Conservation (phyloP, 2,888 invertebrate species). For the Sycophila texana region DNA sequence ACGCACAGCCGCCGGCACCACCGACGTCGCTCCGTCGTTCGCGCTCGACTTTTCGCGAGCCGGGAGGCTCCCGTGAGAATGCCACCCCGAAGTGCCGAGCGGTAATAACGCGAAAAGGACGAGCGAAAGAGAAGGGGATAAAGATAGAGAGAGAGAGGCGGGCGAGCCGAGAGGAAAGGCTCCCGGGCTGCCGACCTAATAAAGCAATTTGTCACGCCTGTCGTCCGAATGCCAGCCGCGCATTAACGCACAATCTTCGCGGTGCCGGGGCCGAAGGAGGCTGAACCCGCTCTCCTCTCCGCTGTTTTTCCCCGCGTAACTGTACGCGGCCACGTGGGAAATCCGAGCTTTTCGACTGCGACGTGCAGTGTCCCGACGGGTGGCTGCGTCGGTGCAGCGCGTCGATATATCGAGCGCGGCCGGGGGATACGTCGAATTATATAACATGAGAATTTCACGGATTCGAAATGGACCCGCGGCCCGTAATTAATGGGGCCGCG, state of each 20-base stretch:
- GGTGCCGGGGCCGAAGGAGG: slow-evolving; percentile 24
- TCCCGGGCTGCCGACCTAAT: slow-evolving; percentile 74
- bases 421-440: no score
- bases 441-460: no score
- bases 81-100: slow-evolving; percentile 61
- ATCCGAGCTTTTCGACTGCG: no score
- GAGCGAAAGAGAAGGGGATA: slow-evolving; percentile 55
- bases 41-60: no score
- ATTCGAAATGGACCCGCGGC: no score
- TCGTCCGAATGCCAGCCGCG: slow-evolving; percentile 75
- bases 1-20: not conserved
- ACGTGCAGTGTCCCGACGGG: no score
- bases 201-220: slow-evolving; percentile 76
- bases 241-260: slow-evolving; percentile 74
- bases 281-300: slow-evolving; percentile 6
- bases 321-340: no score
- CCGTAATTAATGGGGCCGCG: no score
- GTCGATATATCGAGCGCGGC: no score
- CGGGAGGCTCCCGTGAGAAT: no score
- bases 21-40: no score
- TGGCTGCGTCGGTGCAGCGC: no score
- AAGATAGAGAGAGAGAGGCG: slow-evolving; percentile 5
- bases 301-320: slow-evolving; percentile 6
- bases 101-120: slow-evolving; percentile 35
- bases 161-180: slow-evolving; percentile 65